Conservation (phyloP, 1,140 invertebrate species). For the Pseudoatta argentina region DNA sequence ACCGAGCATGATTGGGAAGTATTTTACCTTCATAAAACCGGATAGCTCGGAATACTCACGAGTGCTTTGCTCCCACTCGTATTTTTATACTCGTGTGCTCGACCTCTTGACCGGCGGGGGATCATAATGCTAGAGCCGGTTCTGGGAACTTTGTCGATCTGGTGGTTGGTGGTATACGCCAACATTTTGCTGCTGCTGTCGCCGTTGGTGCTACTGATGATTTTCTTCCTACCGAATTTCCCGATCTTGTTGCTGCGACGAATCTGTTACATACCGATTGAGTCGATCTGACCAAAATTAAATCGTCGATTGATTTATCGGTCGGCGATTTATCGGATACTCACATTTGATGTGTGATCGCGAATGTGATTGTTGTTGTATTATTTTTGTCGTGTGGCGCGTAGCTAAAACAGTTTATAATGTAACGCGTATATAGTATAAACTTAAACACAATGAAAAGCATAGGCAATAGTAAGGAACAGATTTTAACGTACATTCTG, state of each 20-base stretch:
- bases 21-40: constrained; percentile 25
- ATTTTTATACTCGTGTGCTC: constrained; percentile 2
- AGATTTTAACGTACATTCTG: no score
- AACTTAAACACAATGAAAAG: no score
- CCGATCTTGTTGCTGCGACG: constrained; percentile 82
- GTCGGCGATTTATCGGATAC: not conserved
- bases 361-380: not conserved
- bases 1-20: constrained; percentile 47
- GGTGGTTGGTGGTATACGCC: constrained; percentile 83
- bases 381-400: not conserved
- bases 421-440: not conserved
- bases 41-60: constrained; percentile 43
- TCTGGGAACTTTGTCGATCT: constrained; percentile 80
- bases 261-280: constrained; percentile 84
- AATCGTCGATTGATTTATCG: not conserved
- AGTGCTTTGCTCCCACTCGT: constrained; percentile 24
- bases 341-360: not conserved
- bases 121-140: constrained; percentile 80
- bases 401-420: not conserved
- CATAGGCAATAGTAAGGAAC: no score
- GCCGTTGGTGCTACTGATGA: constrained; percentile 81
- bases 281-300: constrained; percentile 79
- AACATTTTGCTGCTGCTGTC: constrained; percentile 81
- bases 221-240: constrained; percentile 83
- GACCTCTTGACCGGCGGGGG: constrained; percentile 34